These are phyloP conservation scores for Psettodes erumei DNA, from an alignment of 2,113 vertebrate genomes.

Conservation along the genomic window DNA sequence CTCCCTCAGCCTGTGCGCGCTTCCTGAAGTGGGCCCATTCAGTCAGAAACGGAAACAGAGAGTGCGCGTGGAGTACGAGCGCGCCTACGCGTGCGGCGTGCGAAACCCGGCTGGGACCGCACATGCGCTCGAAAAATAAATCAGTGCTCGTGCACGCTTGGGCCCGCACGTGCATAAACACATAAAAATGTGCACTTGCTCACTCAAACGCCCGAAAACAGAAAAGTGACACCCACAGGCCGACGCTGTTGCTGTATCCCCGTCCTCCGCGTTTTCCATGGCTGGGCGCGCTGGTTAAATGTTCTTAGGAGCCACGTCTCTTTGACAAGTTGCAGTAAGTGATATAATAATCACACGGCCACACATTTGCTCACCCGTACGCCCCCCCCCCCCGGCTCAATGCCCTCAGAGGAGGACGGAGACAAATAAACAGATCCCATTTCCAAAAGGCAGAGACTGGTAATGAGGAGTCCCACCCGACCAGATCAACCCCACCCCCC, in stretches of 20 bases:
- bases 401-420: conserved; percentile 49
- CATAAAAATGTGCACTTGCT: conserved; percentile 25
- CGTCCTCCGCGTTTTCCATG: conserved; percentile 62
- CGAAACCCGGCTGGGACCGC: too few species aligned
- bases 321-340: conserved; percentile 78
- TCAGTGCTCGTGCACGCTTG: too few species aligned
- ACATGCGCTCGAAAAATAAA: too few species aligned
- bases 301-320: conserved; percentile 68
- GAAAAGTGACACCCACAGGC: conserved; percentile 50
- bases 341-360: conserved; percentile 75
- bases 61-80: conserved; percentile 19
- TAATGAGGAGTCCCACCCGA: conserved; percentile 61
- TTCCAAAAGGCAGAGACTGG: conserved; percentile 67
- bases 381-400: conserved; percentile 43
- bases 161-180: conserved; percentile 68
- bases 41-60: conserved; percentile 58
- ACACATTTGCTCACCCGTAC: conserved; percentile 54
- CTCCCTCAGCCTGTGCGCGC: conserved; percentile 44
- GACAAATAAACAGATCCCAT: conserved; percentile 78
- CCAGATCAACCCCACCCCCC: conserved; percentile 37
- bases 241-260: conserved; percentile 55
- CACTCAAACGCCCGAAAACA: conserved; percentile 51
- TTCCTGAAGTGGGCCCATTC: conserved; percentile 62
- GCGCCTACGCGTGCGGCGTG: conserved; percentile 58
- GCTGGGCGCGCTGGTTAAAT: conserved; percentile 63